Base-by-base conservation (phyloP, 2,113 vertebrate genomes). In the Centropristis striata region DNA sequence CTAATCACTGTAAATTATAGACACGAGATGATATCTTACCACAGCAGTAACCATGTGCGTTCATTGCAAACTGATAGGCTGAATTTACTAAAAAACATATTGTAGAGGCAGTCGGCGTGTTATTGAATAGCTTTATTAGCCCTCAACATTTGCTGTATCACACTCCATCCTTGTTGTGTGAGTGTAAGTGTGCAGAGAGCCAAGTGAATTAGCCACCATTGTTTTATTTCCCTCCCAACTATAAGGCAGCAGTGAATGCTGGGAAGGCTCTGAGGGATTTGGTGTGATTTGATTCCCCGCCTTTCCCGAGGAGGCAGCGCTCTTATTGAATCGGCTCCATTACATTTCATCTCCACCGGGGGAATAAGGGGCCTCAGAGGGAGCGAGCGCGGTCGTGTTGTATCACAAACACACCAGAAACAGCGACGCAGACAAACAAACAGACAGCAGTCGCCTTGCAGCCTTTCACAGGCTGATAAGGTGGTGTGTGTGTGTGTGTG, bases 241-340 rank as follows among this genome's bases (percentile, higher is more conserved):
- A 32, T 49, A 39, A 42, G 64, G 88, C 88, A 79, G 85, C 78
- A 54, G 76, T 72, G 89, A 42, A 86, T 59, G 78, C 87, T 47
- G 86, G 89, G 75, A 89, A 89, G 42, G 54, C 90, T 88, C 92
- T 0, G 23, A 85, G 90, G 90, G 90, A 84, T 83, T 78, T 5
- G 50, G 3, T 20, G 78, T 86, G 92, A 93, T 93, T 91, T 83
- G 89, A 93, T 92, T 91, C 74, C 60, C 39, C 1, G 13, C 58
- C 9, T 82, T 91, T 87, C 65, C 80, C 65, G 60, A 80, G 71
- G 74, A 80, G 80, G 80, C 80, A 49, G 69, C 49, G 71, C 76
- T 88, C 69, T 90, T 89, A 92, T 93, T 93, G 90, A 92, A 92
- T 92, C 84, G 74, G 63, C 90, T 92, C 89, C 88, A 86, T 92